A percentile compares a stretch with the other conserved stretches of the same genome.
Evolutionary conservation across 64 coral and sea anemone species (phyloP).

Genomic region (Stichodactyla helianthus): DNA sequence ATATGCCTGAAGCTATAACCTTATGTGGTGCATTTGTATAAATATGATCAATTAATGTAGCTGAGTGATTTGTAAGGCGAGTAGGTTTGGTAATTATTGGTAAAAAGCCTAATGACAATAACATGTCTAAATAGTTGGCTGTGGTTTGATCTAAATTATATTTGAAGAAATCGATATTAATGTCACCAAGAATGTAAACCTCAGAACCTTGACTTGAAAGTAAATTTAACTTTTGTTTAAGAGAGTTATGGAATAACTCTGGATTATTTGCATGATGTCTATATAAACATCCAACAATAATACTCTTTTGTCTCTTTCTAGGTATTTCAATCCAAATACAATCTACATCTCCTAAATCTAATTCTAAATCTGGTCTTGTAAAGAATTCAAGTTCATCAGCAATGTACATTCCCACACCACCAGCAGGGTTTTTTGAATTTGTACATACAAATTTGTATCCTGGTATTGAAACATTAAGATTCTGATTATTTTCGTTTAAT

Average conservation of each 20-base stretch:
- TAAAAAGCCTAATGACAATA: slow-evolving; percentile 24
- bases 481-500: too few species aligned
- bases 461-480: slow-evolving; percentile 18
- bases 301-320: not conserved
- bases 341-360: not conserved
- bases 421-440: slow-evolving; percentile 14
- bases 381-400: not conserved
- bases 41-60: slow-evolving; percentile 54
- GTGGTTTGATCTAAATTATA: slow-evolving; percentile 8
- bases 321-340: slow-evolving; percentile 23
- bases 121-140: slow-evolving; percentile 41
- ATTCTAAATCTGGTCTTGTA: not conserved
- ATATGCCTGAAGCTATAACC: slow-evolving; percentile 12
- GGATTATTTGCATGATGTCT: not conserved
- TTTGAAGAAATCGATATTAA: slow-evolving; percentile 8
- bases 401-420: slow-evolving; percentile 20
- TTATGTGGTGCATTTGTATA: slow-evolving; percentile 40
- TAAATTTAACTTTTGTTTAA: not conserved
- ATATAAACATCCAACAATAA: too few species aligned
- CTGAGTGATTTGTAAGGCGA: slow-evolving; percentile 31
- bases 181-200: not conserved
- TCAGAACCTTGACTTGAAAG: not conserved
- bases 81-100: slow-evolving; percentile 40
- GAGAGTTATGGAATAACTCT: not conserved
- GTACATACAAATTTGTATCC: slow-evolving; percentile 19